These are phyloP conservation scores for Zootermopsis nevadensis DNA, from an alignment of 2,888 invertebrate genomes.

Conservation along the genomic window DNA sequence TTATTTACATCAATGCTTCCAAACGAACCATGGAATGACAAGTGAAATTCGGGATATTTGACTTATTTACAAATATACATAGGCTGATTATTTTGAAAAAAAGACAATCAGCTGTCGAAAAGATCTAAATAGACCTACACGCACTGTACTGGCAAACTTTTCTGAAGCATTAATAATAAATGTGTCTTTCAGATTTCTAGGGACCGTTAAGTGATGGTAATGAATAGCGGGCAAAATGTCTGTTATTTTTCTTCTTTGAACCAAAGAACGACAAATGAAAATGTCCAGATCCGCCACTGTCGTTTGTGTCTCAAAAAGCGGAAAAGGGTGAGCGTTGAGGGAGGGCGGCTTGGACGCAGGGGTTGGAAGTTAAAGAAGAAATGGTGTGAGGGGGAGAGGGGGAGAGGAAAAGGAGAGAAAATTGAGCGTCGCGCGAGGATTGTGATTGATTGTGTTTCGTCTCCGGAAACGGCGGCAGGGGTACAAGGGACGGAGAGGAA, in stretches of 20 bases:
- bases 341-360: conserved; percentile 20
- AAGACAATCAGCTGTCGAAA: too few relatives aligned
- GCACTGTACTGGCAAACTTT: too few relatives aligned
- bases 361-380: conserved; percentile 5
- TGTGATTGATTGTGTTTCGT: conserved; percentile 43
- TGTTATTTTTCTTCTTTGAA: background rate
- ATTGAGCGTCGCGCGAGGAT: conserved; percentile 42
- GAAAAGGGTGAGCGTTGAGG: background rate
- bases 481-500: background rate
- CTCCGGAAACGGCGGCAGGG: conserved; percentile 32
- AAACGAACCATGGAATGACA: too few relatives aligned
- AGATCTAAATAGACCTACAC: too few relatives aligned
- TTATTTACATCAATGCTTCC: too few relatives aligned
- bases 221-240: too few relatives aligned
- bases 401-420: conserved; percentile 36
- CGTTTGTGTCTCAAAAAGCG: background rate
- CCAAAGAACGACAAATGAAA: background rate
- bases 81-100: too few relatives aligned
- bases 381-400: conserved; percentile 14
- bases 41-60: too few relatives aligned
- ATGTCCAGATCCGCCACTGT: conserved; percentile 18
- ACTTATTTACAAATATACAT: too few relatives aligned
- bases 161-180: too few relatives aligned
- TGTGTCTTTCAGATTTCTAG: too few relatives aligned
- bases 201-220: too few relatives aligned